phyloP scores from a whole-genome alignment of 2,888 invertebrate species.

The Cremastinae sp. region DNA sequence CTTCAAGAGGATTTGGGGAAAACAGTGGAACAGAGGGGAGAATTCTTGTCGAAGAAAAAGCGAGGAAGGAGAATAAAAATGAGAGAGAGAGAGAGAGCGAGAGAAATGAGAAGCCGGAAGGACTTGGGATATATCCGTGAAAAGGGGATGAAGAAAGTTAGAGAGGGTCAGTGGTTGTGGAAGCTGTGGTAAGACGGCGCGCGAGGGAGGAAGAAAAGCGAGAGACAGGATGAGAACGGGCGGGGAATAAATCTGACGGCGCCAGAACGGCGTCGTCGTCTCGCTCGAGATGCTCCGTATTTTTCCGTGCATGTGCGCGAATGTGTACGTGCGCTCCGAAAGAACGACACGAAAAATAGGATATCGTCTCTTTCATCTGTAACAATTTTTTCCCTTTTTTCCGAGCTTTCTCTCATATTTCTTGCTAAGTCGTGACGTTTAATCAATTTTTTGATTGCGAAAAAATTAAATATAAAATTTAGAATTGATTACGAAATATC shows the following conservation, averaged over 20 bases:
- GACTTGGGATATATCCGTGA: slow-evolving; percentile 61
- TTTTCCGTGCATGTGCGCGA: slow-evolving; percentile 28
- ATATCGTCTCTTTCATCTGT: slow-evolving; percentile 34
- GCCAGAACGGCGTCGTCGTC: slow-evolving; percentile 73
- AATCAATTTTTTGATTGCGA: too few species aligned
- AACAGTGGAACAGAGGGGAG: slow-evolving; percentile 5
- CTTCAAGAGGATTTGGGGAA: slow-evolving; percentile 3
- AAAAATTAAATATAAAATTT: too few species aligned
- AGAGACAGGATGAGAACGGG: slow-evolving; percentile 52
- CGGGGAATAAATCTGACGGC: slow-evolving; percentile 70
- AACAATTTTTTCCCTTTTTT: slow-evolving; percentile 13
- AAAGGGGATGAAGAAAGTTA: slow-evolving; percentile 42
- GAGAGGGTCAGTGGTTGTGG: slow-evolving; percentile 43
- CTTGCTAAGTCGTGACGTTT: neutral
- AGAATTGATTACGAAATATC: too few species aligned
- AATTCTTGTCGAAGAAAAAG: neutral
- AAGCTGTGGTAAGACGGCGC: slow-evolving; percentile 35
- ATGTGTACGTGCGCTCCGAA: slow-evolving; percentile 6
- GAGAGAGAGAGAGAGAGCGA: slow-evolving; percentile 4
- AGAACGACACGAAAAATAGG: slow-evolving; percentile 46
- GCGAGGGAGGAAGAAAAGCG: slow-evolving; percentile 36
- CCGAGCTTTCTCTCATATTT: neutral
- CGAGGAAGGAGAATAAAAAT: slow-evolving; percentile 2
- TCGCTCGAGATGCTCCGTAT: slow-evolving; percentile 60
- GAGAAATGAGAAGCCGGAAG: slow-evolving; percentile 63